Percentiles rank a stretch among this genome's conserved stretches.
phyloP scores from a whole-genome alignment of 2,113 vertebrate genomes.

The Notothenia rossii region DNA sequence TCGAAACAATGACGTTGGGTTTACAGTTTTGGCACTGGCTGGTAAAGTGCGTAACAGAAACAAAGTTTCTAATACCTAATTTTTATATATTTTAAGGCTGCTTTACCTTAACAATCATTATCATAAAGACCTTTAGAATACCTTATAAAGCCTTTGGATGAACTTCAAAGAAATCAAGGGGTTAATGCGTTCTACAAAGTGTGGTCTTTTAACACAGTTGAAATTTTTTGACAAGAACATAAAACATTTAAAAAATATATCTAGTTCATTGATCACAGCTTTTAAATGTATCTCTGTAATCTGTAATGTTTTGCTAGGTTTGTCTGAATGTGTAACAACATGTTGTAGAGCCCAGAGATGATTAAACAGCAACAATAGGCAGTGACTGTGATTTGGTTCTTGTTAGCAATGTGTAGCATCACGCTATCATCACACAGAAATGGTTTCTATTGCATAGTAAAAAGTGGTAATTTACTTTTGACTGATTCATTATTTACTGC shows the following conservation, averaged over 20 bases:
- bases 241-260: not conserved
- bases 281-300: not conserved
- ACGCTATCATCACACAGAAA: not conserved
- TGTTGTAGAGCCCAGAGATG: not conserved
- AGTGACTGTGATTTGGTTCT: not conserved
- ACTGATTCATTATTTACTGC: not conserved
- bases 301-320: not conserved
- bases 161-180: not conserved
- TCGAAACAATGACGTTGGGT: not conserved
- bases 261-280: not conserved
- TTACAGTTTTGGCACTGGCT: constrained; percentile 1
- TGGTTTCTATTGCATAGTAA: not conserved
- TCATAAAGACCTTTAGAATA: not conserved
- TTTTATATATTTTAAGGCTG: not conserved
- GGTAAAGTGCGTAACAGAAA: not conserved
- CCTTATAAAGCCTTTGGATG: not conserved
- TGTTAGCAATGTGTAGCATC: not conserved
- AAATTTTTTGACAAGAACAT: not conserved
- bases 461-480: not conserved
- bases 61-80: not conserved
- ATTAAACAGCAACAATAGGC: not conserved
- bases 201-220: not conserved
- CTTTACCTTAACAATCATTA: not conserved
- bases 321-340: not conserved
- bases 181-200: not conserved